Evolutionary conservation across 2,113 vertebrate genomes (phyloP).

Genomic region (Chitala chitala): DNA sequence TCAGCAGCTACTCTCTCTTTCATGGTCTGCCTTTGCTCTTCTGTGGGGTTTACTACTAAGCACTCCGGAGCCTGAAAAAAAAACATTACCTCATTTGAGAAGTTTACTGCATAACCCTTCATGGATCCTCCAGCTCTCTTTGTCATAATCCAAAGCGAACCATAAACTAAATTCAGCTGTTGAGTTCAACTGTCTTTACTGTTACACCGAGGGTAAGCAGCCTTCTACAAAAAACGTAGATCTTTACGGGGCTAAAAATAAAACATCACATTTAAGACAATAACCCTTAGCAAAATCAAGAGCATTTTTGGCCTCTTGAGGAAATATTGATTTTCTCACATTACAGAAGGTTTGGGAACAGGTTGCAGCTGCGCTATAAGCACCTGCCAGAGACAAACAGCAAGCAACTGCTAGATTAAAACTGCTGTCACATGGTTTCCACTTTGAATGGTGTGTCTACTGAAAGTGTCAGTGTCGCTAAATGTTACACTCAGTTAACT

Average conservation of each 20-base stretch:
- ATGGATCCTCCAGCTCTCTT: too few species aligned
- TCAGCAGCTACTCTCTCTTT: conserved; percentile 69
- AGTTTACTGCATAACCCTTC: background rate
- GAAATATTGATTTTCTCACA: conserved; percentile 17
- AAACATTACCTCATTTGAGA: background rate
- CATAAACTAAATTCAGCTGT: too few species aligned
- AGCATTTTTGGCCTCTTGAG: background rate
- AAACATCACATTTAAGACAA: background rate
- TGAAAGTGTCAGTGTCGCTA: background rate
- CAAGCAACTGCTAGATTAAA: conserved; percentile 6
- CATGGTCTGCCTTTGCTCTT: conserved; percentile 70
- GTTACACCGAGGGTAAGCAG: too few species aligned
- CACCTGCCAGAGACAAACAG: background rate
- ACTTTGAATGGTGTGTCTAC: conserved; percentile 13
- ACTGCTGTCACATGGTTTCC: background rate
- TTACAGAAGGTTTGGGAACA: background rate
- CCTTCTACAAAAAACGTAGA: too few species aligned
- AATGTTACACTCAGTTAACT: background rate
- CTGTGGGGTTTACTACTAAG: conserved; percentile 75
- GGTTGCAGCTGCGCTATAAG: background rate
- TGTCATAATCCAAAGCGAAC: too few species aligned
- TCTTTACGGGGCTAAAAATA: too few species aligned
- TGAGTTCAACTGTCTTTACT: too few species aligned
- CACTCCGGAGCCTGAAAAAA: conserved; percentile 72
- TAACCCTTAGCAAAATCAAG: conserved; percentile 6